Evolutionary conservation across 2,797 vertebrate species (phyloP).

Genomic region (Lophius americanus): DNA sequence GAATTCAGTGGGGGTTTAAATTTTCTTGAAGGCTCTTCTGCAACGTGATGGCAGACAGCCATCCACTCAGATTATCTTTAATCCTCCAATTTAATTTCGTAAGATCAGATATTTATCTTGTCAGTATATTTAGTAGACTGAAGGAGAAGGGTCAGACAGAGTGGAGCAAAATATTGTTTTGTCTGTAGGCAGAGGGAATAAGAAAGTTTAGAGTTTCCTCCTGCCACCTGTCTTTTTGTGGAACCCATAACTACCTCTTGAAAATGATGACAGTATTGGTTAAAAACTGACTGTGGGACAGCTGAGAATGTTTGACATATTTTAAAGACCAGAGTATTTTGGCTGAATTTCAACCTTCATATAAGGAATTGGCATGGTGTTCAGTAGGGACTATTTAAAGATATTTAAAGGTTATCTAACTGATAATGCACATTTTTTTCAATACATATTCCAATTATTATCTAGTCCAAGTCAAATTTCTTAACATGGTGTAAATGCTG

Average conservation of each 20-base stretch:
- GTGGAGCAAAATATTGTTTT: constrained; percentile 51
- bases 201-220: constrained; percentile 49
- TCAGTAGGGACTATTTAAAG: neutral
- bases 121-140: constrained; percentile 19
- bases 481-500: too few species aligned
- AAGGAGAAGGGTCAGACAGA: constrained; percentile 20
- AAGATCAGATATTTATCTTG: constrained; percentile 14
- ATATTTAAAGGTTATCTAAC: neutral
- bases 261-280: constrained; percentile 45
- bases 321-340: constrained; percentile 50
- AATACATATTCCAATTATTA: too few species aligned
- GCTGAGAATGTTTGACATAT: constrained; percentile 57
- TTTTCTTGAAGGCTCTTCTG: constrained; percentile 35
- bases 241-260: constrained; percentile 48
- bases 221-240: constrained; percentile 58
- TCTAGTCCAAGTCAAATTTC: too few species aligned
- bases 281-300: constrained; percentile 36
- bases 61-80: neutral
- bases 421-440: too few species aligned
- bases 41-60: constrained; percentile 37
- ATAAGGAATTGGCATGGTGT: constrained; percentile 19
- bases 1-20: constrained; percentile 52
- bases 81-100: constrained; percentile 29
- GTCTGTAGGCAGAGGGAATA: constrained; percentile 46
- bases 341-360: constrained; percentile 9